Conservation (phyloP, 2,113 vertebrate genomes). For the Ginglymostoma cirratum region DNA sequence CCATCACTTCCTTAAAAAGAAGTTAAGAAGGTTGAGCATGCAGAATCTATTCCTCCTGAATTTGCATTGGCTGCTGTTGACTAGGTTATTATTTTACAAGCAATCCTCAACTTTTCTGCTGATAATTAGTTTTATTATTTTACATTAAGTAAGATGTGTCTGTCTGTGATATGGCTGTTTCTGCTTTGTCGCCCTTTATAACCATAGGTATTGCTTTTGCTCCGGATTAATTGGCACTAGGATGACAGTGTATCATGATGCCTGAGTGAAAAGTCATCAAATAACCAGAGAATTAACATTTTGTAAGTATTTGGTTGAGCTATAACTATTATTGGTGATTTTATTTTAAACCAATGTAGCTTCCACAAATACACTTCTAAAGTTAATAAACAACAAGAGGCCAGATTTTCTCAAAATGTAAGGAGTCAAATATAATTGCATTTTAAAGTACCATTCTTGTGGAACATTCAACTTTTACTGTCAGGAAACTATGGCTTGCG, state of each 20-base stretch:
- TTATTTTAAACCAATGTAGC: background rate
- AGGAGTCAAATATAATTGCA: background rate
- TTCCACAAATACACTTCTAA: background rate
- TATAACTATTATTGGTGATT: background rate
- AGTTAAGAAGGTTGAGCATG: background rate
- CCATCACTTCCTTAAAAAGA: background rate
- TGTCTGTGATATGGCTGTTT: background rate
- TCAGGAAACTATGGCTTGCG: background rate
- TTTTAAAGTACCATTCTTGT: background rate
- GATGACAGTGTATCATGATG: conserved; percentile 11
- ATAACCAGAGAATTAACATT: background rate
- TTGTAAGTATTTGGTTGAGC: background rate
- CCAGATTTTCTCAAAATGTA: background rate
- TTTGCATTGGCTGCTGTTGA: background rate
- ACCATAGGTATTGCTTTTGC: background rate
- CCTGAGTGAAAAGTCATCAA: background rate
- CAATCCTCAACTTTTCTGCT: background rate
- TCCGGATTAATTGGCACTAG: background rate
- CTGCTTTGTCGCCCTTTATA: background rate
- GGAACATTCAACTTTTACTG: background rate
- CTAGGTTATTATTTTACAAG: background rate
- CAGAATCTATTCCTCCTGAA: background rate
- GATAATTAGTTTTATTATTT: background rate
- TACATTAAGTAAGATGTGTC: background rate
- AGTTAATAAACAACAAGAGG: background rate